phyloP scores from a whole-genome alignment of 2,888 invertebrate genomes.

The Ptychoptera albimana region DNA sequence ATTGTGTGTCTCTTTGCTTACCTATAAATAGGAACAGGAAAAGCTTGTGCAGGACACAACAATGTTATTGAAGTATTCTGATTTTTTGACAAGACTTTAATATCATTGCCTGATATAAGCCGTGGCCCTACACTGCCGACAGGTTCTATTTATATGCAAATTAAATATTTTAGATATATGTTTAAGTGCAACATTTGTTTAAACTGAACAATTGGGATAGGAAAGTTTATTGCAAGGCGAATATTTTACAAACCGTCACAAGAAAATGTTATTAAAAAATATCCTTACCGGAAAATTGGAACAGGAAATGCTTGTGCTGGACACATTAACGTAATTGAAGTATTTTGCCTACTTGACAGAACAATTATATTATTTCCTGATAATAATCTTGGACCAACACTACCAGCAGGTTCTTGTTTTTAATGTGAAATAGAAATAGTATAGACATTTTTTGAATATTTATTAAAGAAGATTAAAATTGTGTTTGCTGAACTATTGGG shows the following conservation, averaged over 20 bases:
- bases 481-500: conserved; percentile 10
- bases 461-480: too few species aligned
- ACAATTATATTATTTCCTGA: conserved; percentile 29
- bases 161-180: too few species aligned
- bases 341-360: conserved; percentile 15
- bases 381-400: conserved; percentile 43
- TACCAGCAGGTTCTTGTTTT: conserved; percentile 43
- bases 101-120: conserved; percentile 31
- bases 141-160: conserved; percentile 28
- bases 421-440: not conserved
- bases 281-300: conserved; percentile 51
- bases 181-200: conserved; percentile 7
- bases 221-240: not conserved
- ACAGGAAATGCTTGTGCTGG: conserved; percentile 57
- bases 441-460: not conserved
- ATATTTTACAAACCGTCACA: not conserved
- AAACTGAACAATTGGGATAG: conserved; percentile 1
- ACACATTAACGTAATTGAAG: conserved; percentile 44
- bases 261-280: not conserved
- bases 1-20: conserved; percentile 31
- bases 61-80: conserved; percentile 35
- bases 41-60: conserved; percentile 55
- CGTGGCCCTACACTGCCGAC: conserved; percentile 44
- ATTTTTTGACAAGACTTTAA: conserved; percentile 22
- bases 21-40: conserved; percentile 54